A percentile compares a stretch with the other conserved stretches of the same genome.
phyloP scores from a whole-genome alignment of 2,113 vertebrate genomes.

The Procavia capensis region DNA sequence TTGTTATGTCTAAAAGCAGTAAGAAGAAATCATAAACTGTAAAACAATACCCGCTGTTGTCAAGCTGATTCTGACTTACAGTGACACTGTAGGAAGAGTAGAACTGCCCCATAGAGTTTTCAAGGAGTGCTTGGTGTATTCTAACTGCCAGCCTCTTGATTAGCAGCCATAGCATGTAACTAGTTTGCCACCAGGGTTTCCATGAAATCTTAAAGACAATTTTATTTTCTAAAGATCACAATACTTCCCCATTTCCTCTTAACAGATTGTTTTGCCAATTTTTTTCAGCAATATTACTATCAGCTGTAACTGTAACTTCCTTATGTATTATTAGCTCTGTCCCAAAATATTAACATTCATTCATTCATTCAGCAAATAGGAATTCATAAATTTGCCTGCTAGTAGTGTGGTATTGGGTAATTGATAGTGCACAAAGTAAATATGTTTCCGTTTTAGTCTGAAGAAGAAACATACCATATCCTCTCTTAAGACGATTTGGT shows the following conservation, averaged over 20 bases:
- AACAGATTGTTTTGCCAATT: neutral
- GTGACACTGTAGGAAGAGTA: no score
- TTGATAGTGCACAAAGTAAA: neutral
- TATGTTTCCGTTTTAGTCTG: conserved; percentile 18
- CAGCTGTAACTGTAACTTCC: neutral
- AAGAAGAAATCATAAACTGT: no score
- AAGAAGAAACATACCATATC: neutral
- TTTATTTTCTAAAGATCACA: neutral
- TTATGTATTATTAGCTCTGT: neutral
- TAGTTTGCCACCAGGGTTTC: no score
- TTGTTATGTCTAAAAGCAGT: neutral
- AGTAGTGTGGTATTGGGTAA: neutral
- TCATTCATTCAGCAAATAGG: neutral
- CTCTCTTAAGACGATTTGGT: neutral
- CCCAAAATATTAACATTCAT: neutral
- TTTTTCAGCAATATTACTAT: neutral
- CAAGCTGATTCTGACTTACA: no score
- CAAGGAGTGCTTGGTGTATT: no score
- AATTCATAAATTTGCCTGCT: neutral
- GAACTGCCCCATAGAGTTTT: no score
- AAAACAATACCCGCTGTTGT: no score
- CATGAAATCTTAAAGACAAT: neutral
- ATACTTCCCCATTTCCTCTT: neutral
- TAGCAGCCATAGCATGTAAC: no score
- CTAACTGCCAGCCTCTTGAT: no score